Base-by-base conservation (phyloP, 2,797 vertebrate genomes). In the Platyrinchus mystaceus region DNA sequence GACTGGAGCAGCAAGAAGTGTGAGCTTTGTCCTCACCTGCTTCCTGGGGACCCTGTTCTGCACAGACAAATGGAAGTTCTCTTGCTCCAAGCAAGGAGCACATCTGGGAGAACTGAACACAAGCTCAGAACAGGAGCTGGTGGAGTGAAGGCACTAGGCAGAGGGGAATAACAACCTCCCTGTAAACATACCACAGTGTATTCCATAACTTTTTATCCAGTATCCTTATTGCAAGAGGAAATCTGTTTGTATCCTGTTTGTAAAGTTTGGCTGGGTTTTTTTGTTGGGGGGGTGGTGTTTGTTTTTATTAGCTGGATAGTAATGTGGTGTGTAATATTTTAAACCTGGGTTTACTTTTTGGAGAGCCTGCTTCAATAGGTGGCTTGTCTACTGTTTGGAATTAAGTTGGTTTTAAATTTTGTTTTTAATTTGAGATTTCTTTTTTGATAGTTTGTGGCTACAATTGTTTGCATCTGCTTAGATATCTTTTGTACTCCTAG, bases 211-310 rank as follows among this genome's bases (percentile, higher is more conserved):
- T 96, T 80, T 85, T 91, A 95, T 92, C 91, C 12, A 12, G 26
- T 92, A 66, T 80, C 90, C 89, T 69, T 95, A 55, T 75, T 85
- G 83, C 85, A 83, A 84, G 59, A 95, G 89, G 71, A 95, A 70
- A 96, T 90, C 68, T 91, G 28, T 97, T 95, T 97, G 92, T 96
- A 96, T 90, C 58, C 41, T 46, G 59, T 87, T 95, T 92, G 92
- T 93, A 94, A 93, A 83, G 46, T 94, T 80, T 81, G 76, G 66
- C 73, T 90, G 46, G 58, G 4, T 5, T 87, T 88, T 89, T 79
- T 76, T 70, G 36, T 67, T 56, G 30, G 13, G 49, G 28, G n/a
- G 46, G 32, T 27, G 50, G 34, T 73, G 75, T 47, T 75, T 58
- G 59, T 53, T 84, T 80, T 74, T 53, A 68, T 87, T 88, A 96